phyloP scores from a whole-genome alignment of 2,113 vertebrate species.

The Burhinus bistriatus region DNA sequence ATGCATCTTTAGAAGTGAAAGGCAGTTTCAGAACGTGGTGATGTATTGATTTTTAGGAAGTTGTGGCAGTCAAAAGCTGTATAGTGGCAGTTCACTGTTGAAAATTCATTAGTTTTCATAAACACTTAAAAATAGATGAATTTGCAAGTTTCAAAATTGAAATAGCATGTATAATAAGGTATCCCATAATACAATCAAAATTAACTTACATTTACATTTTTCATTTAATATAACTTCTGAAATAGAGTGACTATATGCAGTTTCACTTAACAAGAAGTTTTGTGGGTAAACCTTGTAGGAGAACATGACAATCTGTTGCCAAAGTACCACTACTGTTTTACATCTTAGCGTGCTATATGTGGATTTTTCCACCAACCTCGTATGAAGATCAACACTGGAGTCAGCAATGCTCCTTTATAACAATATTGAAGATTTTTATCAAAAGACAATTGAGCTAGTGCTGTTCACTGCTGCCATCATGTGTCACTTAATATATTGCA shows the following conservation, averaged over 20 bases:
- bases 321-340: background rate
- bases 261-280: background rate
- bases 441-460: background rate
- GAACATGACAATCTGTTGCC: background rate
- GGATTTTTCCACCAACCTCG: background rate
- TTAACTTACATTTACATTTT: background rate
- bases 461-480: constrained; percentile 47
- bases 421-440: background rate
- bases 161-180: background rate
- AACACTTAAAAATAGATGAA: background rate
- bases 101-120: background rate
- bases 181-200: background rate
- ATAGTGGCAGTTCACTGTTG: background rate
- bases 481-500: constrained; percentile 44
- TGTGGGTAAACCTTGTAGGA: background rate
- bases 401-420: background rate
- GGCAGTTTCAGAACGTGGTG: background rate
- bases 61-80: background rate
- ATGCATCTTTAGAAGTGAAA: background rate
- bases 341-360: background rate
- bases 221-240: background rate
- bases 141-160: background rate
- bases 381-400: background rate
- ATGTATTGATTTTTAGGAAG: background rate
- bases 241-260: background rate